Conservation (phyloP, 2,888 invertebrate genomes). For the Tipula vernalis region DNA sequence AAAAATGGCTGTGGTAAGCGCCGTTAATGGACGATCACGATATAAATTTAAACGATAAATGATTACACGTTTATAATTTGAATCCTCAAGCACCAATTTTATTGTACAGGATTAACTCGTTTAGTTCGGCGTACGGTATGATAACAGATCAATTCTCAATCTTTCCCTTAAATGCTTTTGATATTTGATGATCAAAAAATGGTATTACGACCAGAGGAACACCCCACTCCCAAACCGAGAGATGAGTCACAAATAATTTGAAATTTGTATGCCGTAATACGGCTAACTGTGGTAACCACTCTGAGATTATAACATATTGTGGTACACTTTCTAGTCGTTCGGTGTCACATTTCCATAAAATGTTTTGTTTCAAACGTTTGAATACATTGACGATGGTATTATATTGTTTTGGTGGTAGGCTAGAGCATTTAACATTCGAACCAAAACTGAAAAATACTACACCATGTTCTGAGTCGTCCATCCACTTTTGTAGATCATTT, state of each 20-base stretch:
- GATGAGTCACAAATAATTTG: background rate
- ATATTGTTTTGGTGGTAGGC: no score
- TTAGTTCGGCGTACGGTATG: background rate
- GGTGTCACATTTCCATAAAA: background rate
- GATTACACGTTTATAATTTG: background rate
- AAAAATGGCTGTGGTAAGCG: no score
- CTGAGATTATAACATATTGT: background rate
- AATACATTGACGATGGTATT: no score
- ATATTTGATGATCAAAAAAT: background rate
- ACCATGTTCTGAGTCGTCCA: no score
- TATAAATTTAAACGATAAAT: background rate
- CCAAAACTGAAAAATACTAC: no score
- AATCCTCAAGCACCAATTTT: no score
- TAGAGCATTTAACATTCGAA: no score
- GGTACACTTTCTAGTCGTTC: background rate
- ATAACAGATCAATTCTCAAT: background rate
- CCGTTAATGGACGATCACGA: no score
- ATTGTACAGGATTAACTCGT: no score
- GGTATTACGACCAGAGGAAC: background rate
- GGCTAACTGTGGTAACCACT: background rate
- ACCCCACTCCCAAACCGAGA: background rate
- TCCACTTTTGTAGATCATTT: no score
- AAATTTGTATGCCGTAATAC: background rate
- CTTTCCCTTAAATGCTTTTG: background rate
- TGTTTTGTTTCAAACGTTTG: background rate